phyloP scores from a whole-genome alignment of 2,797 vertebrate species.

The Phaenicophaeus curvirostris region DNA sequence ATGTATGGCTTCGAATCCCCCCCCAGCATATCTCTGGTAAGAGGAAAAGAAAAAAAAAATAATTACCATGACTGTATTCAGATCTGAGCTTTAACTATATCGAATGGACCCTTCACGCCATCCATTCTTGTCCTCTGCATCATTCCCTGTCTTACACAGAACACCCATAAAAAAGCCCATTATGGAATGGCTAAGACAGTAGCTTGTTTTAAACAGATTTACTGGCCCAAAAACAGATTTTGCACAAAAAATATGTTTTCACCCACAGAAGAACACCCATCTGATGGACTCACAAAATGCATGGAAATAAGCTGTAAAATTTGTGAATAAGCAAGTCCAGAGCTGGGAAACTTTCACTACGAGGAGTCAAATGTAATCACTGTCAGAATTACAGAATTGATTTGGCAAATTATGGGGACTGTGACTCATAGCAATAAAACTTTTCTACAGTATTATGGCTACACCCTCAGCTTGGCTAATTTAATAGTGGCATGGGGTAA shows the following conservation, averaged over 20 bases:
- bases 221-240: not conserved
- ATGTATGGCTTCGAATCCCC: not conserved
- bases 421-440: conserved; percentile 14
- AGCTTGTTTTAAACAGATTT: not conserved
- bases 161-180: not conserved
- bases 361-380: not conserved
- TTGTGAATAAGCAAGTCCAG: not conserved
- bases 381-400: conserved; percentile 8
- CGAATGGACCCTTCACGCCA: accelerated
- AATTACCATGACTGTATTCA: not conserved
- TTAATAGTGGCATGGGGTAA: conserved; percentile 30
- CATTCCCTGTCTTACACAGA: not conserved
- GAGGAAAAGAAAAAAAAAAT: not conserved
- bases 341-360: not conserved
- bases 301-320: not conserved
- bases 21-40: not conserved
- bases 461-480: not conserved
- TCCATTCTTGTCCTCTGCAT: not conserved
- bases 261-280: not conserved
- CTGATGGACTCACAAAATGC: not conserved
- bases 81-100: not conserved
- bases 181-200: not conserved
- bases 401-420: conserved; percentile 4
- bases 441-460: not conserved
- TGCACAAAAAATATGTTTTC: not conserved